A percentile compares a stretch with the other conserved stretches of the same genome.
Evolutionary conservation across 2,797 vertebrate genomes (phyloP).

Genomic region (Todus mexicanus): DNA sequence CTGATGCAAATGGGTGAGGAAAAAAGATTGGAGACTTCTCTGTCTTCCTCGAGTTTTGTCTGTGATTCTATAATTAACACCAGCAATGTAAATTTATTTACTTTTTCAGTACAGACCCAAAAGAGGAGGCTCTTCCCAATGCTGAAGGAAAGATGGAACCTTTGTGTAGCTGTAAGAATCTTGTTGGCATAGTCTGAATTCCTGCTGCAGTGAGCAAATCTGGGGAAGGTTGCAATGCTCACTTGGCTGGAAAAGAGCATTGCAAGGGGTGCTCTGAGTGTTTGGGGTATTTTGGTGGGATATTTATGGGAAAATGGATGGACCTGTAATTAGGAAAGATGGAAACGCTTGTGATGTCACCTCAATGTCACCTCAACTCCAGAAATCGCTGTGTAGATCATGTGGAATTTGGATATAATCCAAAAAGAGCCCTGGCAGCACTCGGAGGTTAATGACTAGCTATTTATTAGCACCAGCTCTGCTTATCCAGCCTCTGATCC

Average conservation of each 20-base stretch:
- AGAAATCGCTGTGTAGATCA: not conserved
- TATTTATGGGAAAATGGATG: not conserved
- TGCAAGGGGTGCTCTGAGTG: not conserved
- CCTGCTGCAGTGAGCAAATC: not conserved
- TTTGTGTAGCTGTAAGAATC: not conserved
- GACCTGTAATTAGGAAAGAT: not conserved
- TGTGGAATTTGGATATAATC: not conserved
- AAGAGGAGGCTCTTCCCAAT: not conserved
- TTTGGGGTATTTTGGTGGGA: not conserved
- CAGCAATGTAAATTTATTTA: accelerated
- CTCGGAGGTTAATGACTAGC: not conserved
- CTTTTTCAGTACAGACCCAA: not conserved
- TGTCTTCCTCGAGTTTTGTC: not conserved
- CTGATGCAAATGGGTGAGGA: not conserved
- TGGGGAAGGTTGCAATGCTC: not conserved
- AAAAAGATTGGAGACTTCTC: not conserved
- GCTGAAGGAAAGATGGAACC: not conserved
- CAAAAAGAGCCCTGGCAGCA: not conserved
- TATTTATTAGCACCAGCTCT: not conserved
- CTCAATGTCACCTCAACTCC: not conserved
- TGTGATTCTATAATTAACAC: not conserved
- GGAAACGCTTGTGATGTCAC: accelerated
- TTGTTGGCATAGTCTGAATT: constrained; percentile 14
- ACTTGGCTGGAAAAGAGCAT: not conserved
- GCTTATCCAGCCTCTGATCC: not conserved